Percentiles rank a stretch among this genome's conserved stretches.
Evolutionary conservation across 2,888 invertebrate genomes (phyloP).

Genomic region (Drymonia ruficornis): DNA sequence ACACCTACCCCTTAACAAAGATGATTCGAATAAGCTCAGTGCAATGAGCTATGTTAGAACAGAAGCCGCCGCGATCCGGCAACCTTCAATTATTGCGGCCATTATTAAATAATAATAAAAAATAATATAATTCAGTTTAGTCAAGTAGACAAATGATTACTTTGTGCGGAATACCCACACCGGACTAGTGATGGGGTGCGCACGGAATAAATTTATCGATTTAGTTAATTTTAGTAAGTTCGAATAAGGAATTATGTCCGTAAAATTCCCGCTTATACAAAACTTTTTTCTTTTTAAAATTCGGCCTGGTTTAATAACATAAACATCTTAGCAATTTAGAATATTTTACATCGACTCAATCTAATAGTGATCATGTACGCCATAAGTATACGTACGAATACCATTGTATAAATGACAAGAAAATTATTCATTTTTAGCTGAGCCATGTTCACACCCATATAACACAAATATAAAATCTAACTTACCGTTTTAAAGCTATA

Average conservation of each 20-base stretch:
- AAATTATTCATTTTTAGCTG: not conserved
- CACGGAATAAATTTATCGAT: conserved; percentile 30
- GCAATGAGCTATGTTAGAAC: conserved; percentile 64
- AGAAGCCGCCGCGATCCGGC: conserved; percentile 61
- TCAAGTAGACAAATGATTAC: conserved; percentile 84
- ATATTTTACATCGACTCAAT: not conserved
- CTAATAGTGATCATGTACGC: not conserved
- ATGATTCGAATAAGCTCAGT: conserved; percentile 68
- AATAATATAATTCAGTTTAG: conserved; percentile 83
- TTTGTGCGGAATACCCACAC: conserved; percentile 63
- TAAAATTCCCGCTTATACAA: not conserved
- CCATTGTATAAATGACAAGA: not conserved
- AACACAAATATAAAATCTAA: not conserved
- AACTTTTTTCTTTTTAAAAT: not conserved
- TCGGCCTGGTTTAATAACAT: not conserved
- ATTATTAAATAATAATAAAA: conserved; percentile 80
- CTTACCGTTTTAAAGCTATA: conserved; percentile 7
- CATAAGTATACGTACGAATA: not conserved
- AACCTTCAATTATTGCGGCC: conserved; percentile 71
- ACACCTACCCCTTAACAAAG: conserved; percentile 58
- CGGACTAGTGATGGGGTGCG: conserved; percentile 44
- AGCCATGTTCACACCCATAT: not conserved
- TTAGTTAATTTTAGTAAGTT: too few relatives aligned
- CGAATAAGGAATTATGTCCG: not conserved
- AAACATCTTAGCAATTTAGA: not conserved